phyloP scores from a whole-genome alignment of 2,797 vertebrate species.

The Eidolon dupreanum region DNA sequence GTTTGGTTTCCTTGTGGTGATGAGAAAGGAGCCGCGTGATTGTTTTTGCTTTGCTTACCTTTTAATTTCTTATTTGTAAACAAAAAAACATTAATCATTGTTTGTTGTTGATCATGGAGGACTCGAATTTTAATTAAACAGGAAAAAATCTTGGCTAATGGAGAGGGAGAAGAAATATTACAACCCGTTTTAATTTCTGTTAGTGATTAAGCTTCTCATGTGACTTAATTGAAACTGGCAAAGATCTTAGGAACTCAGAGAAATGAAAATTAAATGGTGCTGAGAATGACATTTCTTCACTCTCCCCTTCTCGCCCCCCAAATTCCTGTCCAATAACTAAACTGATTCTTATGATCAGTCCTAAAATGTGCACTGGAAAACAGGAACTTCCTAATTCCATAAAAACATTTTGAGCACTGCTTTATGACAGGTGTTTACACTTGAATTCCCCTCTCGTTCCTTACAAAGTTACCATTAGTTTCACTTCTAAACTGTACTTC shows the following conservation, averaged over 20 bases:
- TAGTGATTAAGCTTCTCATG: neutral
- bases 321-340: neutral
- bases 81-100: slow-evolving; percentile 43
- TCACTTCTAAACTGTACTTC: slow-evolving; percentile 40
- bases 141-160: slow-evolving; percentile 31
- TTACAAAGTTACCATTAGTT: slow-evolving; percentile 10
- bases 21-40: neutral
- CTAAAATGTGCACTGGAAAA: neutral
- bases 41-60: slow-evolving; percentile 23
- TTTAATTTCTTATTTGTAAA: slow-evolving; percentile 54
- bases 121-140: slow-evolving; percentile 61
- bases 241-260: neutral
- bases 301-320: too few relatives aligned
- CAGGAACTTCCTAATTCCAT: neutral
- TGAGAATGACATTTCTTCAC: neutral
- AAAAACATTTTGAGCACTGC: neutral
- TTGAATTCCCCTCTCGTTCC: neutral
- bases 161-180: neutral
- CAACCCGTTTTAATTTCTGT: slow-evolving; percentile 7
- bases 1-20: neutral
- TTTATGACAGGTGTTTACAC: neutral
- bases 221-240: slow-evolving; percentile 40
- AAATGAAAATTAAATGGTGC: neutral
- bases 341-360: neutral
- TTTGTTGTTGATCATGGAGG: slow-evolving; percentile 2